A percentile compares a stretch with the other conserved stretches of the same genome.
phyloP scores from a whole-genome alignment of 2,113 vertebrate species.

The Upupa epops region DNA sequence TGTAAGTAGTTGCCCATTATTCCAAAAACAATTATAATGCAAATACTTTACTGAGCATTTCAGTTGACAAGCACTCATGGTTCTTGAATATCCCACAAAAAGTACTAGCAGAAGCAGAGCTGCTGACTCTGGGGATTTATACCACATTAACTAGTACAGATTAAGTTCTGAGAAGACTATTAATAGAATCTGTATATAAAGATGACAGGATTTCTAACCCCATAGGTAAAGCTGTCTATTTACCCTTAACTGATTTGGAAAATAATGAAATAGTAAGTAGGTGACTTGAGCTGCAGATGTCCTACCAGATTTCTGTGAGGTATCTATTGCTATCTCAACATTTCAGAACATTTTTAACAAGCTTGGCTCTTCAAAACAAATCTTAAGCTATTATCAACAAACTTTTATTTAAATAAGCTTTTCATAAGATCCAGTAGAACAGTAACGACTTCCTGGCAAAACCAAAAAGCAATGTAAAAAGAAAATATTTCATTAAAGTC shows the following conservation, averaged over 20 bases:
- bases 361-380: neutral
- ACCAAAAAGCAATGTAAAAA: neutral
- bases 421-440: neutral
- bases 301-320: neutral
- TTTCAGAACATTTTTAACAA: neutral
- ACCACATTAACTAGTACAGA: neutral
- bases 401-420: neutral
- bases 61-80: neutral
- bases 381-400: neutral
- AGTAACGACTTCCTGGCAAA: neutral
- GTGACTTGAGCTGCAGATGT: neutral
- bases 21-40: neutral
- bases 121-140: neutral
- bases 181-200: neutral
- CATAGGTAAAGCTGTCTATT: neutral
- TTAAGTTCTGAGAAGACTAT: neutral
- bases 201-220: neutral
- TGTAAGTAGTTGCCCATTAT: neutral
- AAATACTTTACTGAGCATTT: neutral
- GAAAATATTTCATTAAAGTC: neutral
- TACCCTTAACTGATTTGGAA: neutral
- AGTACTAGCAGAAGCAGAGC: neutral
- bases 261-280: neutral
- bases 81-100: neutral
- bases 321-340: neutral